Evolutionary conservation across 2,888 invertebrate genomes (phyloP), one percentile per base, ranked within the genome.

Genomic region (Sericinus montela): DNA sequence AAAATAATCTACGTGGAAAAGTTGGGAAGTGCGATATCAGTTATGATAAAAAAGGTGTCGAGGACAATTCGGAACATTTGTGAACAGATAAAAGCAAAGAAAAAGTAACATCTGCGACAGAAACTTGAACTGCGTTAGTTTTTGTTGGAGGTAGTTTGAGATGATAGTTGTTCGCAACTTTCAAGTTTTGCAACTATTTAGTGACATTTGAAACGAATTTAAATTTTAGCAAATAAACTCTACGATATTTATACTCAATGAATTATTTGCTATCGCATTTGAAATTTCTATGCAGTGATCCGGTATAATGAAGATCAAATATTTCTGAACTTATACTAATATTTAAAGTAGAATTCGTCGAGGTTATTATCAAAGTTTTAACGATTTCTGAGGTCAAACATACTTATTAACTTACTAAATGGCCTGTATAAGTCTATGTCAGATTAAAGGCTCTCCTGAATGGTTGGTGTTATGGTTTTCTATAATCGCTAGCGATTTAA

Each of bases 101-200:
- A 38, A 39, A 49, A 45, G 49, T 49, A 45, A 44, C 49, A 49
- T 49, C 49, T 49, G 49, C 23, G 39, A 44, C 39, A 14, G 35
- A 49, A 49, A 49, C 49, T 49, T 44, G 9, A 19, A 34, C n/a
- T 34, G 38, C 49, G 40, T 44, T 45, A 45, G 44, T 40, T 34
- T 49, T 49, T 49, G 49, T 49, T 49, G n/a, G 30, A 35, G 44
- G 44, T 49, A 49, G 49, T 49, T 49, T 44, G 44, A 29, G 40
- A 49, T 49, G 44, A 49, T 49, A 49, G 49, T 49, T 49, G 49
- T 49, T 49, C 44, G n/a, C 29, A 49, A 49, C 44, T 49, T 30
- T 13, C 13, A 11, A 28, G 44, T 34, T 44, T 35, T 13, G 35
- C 35, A 28, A 41, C 35, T 49, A 13, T 44, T 49, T 29, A 35